Base-by-base conservation (phyloP, 2,113 vertebrate genomes). In the Rostratula benghalensis region DNA sequence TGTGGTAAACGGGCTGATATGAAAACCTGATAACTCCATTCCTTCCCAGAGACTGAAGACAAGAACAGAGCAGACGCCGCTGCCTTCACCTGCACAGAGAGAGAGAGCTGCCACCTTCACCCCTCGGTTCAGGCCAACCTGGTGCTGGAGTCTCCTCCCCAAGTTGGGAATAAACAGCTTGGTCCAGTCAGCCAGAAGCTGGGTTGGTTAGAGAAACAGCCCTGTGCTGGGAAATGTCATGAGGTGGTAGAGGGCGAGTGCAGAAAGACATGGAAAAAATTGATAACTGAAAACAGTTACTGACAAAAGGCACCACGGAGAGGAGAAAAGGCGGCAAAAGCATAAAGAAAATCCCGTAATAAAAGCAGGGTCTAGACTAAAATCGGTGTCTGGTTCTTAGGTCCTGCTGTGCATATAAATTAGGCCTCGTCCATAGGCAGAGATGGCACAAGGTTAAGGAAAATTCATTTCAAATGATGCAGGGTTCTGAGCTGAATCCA, bases 21-120 rank as follows among this genome's bases (percentile, higher is more conserved):
- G 1, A 6, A 50, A 59, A 37, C 25, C 23, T 3, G 1, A 0
- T n/a, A 57, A 39, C 18, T 2, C 4, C 3, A 33, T 14, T 54
- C 59, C 76, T 82, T 45, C 41, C n/a, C 35, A 2, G 11, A 37
- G 21, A 45, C 20, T 10, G 43, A 37, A 25, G 24, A 18, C 33
- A n/a, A 31, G 28, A 28, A 31, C 35, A 5, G 15, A 54, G 61
- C 31, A 59, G 67, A 19, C 21, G 7, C 48, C 0, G 2, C 27
- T 37, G 18, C 45, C 37, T 15, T 83, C 41, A 45, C 63, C 56
- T 33, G n/a, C 46, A 12, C 15, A 13, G 39, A 33, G 11, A 17
- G 28, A 33, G 11, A 17, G 28, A 43, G 46, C 64, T 31, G 46
- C 39, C 51, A 37, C 14, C 57, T 30, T 19, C 80, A 37, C 1